phyloP scores from a whole-genome alignment of 1,140 invertebrate species.

The Potamilus streckersoni region DNA sequence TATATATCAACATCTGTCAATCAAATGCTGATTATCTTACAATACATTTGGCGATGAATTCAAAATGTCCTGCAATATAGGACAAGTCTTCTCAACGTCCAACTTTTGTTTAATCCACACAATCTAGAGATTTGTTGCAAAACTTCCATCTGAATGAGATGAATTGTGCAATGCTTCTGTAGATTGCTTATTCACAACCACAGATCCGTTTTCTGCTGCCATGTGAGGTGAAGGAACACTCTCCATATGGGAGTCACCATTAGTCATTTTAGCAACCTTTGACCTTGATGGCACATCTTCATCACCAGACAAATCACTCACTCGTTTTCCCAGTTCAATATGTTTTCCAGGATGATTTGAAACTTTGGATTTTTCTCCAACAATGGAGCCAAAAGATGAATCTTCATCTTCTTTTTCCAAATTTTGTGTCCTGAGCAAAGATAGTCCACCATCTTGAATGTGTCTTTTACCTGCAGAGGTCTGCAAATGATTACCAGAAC shows the following conservation, averaged over 20 bases:
- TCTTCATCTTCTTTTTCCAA: conserved; percentile 1
- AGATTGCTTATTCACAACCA: too few species aligned
- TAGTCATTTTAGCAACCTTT: conserved; percentile 27
- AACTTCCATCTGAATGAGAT: too few species aligned
- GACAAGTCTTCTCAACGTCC: too few species aligned
- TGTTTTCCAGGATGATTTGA: conserved; percentile 7
- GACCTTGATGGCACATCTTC: conserved; percentile 4
- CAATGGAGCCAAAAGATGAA: background rate
- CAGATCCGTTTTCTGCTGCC: too few species aligned
- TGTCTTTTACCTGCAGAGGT: background rate
- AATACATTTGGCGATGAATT: too few species aligned
- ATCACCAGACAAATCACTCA: background rate
- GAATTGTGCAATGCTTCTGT: too few species aligned
- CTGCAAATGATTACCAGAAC: conserved; percentile 2
- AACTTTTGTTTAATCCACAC: too few species aligned
- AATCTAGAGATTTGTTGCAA: too few species aligned
- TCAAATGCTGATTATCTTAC: too few species aligned
- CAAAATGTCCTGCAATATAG: too few species aligned
- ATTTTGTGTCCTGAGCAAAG: background rate
- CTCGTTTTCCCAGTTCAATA: conserved; percentile 12
- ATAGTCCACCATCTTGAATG: background rate
- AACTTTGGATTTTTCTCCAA: background rate
- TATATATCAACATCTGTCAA: too few species aligned
- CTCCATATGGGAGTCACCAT: conserved; percentile 29
- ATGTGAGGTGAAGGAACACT: too few species aligned